These are phyloP conservation scores for Seira musarum DNA, from an alignment of 2,888 invertebrate species.

Conservation along the genomic window DNA sequence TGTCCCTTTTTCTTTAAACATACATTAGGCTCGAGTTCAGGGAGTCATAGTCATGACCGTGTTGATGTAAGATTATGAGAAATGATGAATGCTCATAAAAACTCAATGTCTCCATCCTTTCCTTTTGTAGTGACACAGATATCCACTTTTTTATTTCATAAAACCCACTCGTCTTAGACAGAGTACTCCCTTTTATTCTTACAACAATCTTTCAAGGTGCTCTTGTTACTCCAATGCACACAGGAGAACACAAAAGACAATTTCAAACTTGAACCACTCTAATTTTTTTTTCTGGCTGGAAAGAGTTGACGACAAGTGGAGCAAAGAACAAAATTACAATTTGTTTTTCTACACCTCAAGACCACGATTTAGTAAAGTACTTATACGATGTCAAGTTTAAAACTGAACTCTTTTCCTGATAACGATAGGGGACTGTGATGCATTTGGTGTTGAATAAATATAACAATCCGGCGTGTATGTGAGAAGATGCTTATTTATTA, in stretches of 20 bases:
- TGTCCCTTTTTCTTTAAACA: neutral
- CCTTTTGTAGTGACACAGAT: constrained; percentile 48
- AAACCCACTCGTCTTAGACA: neutral
- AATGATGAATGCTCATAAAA: neutral
- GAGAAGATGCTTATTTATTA: neutral
- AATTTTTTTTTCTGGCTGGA: no score
- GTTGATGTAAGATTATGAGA: neutral
- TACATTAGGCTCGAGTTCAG: neutral
- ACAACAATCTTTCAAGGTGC: no score
- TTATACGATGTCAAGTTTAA: no score
- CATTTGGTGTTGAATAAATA: neutral
- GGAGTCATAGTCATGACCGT: neutral
- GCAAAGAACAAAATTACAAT: no score
- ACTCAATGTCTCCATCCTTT: neutral
- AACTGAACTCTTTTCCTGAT: neutral
- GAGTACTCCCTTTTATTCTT: no score
- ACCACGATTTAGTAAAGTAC: no score
- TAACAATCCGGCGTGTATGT: no score
- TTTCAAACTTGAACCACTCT: no score
- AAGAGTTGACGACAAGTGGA: no score
- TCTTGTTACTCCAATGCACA: no score
- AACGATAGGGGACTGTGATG: neutral
- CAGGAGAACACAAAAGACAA: no score
- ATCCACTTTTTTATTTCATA: constrained; percentile 42
- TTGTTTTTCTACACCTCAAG: no score